phyloP scores from a whole-genome alignment of 2,797 vertebrate species.

The Phylloscopus collybita region DNA sequence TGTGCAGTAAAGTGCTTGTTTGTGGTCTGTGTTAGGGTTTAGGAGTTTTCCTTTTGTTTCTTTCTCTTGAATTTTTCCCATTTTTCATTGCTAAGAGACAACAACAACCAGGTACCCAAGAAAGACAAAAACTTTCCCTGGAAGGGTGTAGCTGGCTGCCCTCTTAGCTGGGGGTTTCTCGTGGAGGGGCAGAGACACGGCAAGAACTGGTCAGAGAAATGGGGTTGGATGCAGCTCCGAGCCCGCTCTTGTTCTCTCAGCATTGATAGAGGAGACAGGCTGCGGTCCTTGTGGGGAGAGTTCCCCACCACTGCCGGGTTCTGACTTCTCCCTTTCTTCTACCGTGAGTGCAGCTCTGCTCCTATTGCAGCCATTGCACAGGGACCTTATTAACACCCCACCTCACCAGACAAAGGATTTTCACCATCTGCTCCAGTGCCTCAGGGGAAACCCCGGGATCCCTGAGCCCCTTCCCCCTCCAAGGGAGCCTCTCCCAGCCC shows the following conservation, averaged over 20 bases:
- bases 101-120: too few relatives aligned
- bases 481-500: not conserved
- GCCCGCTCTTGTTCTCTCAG: not conserved
- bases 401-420: too few relatives aligned
- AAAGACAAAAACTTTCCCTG: not conserved
- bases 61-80: not conserved
- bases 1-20: not conserved
- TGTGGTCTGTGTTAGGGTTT: not conserved
- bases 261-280: not conserved
- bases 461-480: not conserved
- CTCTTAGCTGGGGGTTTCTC: not conserved
- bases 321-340: not conserved
- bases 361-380: fast-evolving
- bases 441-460: not conserved
- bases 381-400: not conserved
- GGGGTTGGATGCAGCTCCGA: not conserved
- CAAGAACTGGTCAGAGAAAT: not conserved
- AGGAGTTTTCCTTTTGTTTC: not conserved
- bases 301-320: not conserved
- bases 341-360: not conserved
- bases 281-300: not conserved
- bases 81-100: not conserved
- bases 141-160: not conserved
- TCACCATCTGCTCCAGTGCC: not conserved
- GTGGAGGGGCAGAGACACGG: too few relatives aligned